Evolutionary conservation across 2,888 invertebrate genomes (phyloP), one percentile per base, ranked within the genome.

Genomic region (Caenorhabditis sp.): DNA sequence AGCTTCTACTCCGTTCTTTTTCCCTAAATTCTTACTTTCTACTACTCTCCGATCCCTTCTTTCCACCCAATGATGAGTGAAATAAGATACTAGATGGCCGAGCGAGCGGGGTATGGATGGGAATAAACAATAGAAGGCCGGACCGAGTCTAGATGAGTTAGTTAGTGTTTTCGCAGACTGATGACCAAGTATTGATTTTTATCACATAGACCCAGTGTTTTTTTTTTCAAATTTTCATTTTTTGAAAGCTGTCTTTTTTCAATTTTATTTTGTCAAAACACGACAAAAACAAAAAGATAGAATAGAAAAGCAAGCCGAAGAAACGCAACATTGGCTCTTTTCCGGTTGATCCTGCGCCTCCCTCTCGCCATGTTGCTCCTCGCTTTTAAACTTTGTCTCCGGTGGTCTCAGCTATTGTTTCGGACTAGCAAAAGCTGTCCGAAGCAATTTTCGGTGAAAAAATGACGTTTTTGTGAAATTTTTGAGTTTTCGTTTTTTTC

Each of bases 321-420:
- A 28, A 22, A n/a, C n/a, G 18, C 47, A 51, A 51, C 58, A 50
- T 58, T 9, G 44, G 44, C 68, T 68, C 47, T 47, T 40, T 5
- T 24, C 62, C 28, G 22, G 40, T 47, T 18, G 53, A 68, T 68
- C 68, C 55, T 11, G 37, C 53, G 55, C 18, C 55, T 56, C 22
- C 20, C 20, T 28, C 44, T 4, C 4, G n/a, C n/a, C n/a, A 18
- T 37, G 18, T 28, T 22, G 28, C 56, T 62, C 56, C 47, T 72
- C 64, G 20, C 56, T 56, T 72, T 64, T 64, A 64, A 72, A 72
- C 72, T 72, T 50, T 62, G 56, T 64, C 56, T 56, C 72, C 55
- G 56, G 62, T 64, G 56, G 72, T 64, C 56, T 72, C 40, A 37
- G 26, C 62, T 18, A 64, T 72, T 72, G 72, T 72, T 64, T 64